These are phyloP conservation scores for Bombus picipes DNA, from an alignment of 1,140 invertebrate species.

Conservation along the genomic window DNA sequence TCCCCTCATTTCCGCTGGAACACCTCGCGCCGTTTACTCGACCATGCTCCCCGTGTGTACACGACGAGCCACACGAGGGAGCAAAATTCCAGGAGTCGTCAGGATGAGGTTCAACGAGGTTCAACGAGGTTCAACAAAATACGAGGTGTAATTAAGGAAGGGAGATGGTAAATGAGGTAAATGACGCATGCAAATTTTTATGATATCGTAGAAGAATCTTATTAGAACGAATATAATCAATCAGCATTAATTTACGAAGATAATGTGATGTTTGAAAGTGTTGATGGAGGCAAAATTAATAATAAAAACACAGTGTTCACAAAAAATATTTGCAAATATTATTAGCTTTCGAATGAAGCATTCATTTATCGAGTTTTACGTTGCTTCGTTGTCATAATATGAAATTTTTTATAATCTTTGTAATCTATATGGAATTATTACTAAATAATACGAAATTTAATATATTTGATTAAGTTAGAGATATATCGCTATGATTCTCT, in stretches of 20 bases:
- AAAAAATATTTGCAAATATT: no score
- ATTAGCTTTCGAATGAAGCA: no score
- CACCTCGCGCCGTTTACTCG: slow-evolving; percentile 40
- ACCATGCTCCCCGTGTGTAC: neutral
- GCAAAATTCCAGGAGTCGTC: neutral
- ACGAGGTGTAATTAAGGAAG: neutral
- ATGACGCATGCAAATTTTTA: neutral
- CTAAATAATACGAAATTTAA: neutral
- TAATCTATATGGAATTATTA: no score
- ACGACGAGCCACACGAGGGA: neutral
- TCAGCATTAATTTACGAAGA: neutral
- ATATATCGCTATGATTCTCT: neutral
- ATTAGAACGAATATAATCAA: neutral
- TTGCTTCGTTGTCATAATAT: neutral
- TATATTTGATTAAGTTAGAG: neutral
- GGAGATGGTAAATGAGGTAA: neutral
- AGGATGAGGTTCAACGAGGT: neutral
- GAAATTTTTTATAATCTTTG: neutral
- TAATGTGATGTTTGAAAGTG: no score
- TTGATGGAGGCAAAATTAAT: no score
- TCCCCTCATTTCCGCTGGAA: slow-evolving; percentile 46
- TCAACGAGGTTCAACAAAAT: neutral
- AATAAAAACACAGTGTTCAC: no score
- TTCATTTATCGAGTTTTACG: no score
- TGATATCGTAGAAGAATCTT: neutral